These are phyloP conservation scores for Seriola rivoliana DNA, from an alignment of 2,113 vertebrate species.

Conservation along the genomic window DNA sequence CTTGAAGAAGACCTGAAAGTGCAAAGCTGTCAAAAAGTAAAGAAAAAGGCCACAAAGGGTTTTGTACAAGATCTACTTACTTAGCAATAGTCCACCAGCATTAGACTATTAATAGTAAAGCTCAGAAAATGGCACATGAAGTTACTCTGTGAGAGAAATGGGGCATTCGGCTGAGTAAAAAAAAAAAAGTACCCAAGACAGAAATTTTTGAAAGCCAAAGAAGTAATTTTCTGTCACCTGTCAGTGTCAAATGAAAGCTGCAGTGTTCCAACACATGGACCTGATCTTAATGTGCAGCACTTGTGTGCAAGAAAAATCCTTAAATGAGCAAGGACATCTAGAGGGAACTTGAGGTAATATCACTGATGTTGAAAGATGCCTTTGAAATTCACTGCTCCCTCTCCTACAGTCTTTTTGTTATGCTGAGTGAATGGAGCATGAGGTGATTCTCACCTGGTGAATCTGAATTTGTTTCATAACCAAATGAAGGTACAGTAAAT, in stretches of 20 bases:
- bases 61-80: neutral
- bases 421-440: no score
- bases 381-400: neutral
- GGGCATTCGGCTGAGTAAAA: neutral
- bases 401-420: neutral
- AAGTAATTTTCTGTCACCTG: neutral
- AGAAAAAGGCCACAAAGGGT: neutral
- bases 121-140: neutral
- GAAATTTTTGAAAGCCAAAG: neutral
- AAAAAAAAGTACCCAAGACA: neutral
- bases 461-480: no score
- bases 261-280: neutral
- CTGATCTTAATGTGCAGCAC: neutral
- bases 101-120: conserved; percentile 8
- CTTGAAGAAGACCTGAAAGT: neutral
- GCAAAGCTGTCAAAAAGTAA: neutral
- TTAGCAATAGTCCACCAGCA: neutral
- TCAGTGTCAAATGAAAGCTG: neutral
- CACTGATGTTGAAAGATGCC: neutral
- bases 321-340: neutral
- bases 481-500: no score
- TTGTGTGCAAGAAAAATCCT: neutral
- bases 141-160: neutral
- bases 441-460: no score
- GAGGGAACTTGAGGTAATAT: neutral